Percentiles rank a stretch among this genome's conserved stretches.
Conservation (phyloP, 2,888 invertebrate species). For the Apomyelois bistriatella region DNA sequence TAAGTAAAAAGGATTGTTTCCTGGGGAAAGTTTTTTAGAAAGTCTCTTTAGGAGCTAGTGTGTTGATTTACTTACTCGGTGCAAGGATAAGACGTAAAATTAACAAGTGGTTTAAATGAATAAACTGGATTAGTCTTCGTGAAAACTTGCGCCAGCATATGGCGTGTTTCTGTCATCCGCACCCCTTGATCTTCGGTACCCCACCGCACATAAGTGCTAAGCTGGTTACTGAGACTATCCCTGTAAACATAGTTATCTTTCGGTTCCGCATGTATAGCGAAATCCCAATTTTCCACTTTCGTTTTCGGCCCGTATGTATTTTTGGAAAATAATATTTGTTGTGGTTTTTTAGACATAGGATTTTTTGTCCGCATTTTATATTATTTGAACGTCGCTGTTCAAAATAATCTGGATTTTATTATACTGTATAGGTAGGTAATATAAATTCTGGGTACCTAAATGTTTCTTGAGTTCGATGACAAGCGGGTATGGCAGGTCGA, state of each 20-base stretch:
- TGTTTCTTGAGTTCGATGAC: too few species aligned
- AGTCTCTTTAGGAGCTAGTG: too few species aligned
- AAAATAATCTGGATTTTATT: neutral
- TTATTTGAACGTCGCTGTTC: neutral
- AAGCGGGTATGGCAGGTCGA: too few species aligned
- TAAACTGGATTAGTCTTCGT: slow-evolving; percentile 62
- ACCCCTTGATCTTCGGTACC: slow-evolving; percentile 60
- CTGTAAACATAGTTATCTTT: slow-evolving; percentile 74
- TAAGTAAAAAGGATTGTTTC: too few species aligned
- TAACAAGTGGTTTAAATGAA: slow-evolving; percentile 65
- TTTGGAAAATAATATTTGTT: slow-evolving; percentile 68
- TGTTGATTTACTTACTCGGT: slow-evolving; percentile 57
- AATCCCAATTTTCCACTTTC: slow-evolving; percentile 73
- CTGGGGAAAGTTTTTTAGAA: too few species aligned
- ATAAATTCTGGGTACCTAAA: too few species aligned
- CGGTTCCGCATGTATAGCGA: slow-evolving; percentile 53
- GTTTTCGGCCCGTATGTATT: slow-evolving; percentile 56
- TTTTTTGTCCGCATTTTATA: slow-evolving; percentile 49
- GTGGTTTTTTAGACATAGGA: slow-evolving; percentile 63
- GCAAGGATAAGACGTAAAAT: slow-evolving; percentile 71
- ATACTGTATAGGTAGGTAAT: neutral
- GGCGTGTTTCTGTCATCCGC: slow-evolving; percentile 63
- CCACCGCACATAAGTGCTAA: slow-evolving; percentile 70
- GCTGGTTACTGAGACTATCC: slow-evolving; percentile 61
- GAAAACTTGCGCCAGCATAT: slow-evolving; percentile 68